A percentile compares a stretch with the other conserved stretches of the same genome.
Evolutionary conservation across 2,113 vertebrate species (phyloP).

Genomic region (Dolichotis patagonum): DNA sequence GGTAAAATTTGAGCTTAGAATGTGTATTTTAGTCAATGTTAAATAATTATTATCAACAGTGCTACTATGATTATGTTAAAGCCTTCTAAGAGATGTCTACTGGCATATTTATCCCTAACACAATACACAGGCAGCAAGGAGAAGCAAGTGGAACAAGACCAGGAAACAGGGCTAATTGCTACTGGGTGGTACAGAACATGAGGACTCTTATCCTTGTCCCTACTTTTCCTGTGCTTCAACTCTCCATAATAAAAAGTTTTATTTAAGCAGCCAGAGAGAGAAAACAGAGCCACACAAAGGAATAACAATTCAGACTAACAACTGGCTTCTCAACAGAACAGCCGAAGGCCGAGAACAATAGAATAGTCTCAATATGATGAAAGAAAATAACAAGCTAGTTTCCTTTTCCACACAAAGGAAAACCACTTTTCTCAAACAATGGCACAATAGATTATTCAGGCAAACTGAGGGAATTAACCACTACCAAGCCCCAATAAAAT

Average conservation of each 20-base stretch:
- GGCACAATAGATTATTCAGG: background rate
- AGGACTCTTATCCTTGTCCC: background rate
- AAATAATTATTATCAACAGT: background rate
- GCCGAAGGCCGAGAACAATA: background rate
- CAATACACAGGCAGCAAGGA: background rate
- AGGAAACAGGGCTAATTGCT: too few relatives aligned
- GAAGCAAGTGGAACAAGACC: background rate
- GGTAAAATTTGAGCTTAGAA: background rate
- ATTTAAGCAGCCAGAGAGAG: background rate
- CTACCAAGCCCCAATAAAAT: background rate
- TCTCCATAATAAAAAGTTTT: background rate
- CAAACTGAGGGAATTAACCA: background rate
- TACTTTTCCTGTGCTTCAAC: background rate
- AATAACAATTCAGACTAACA: background rate
- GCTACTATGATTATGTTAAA: background rate
- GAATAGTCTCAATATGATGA: background rate
- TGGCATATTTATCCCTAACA: background rate
- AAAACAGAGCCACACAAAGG: background rate
- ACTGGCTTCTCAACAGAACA: background rate
- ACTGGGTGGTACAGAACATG: fast-evolving
- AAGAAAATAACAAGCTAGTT: background rate
- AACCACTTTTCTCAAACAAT: background rate
- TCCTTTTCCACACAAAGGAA: background rate
- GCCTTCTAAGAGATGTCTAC: background rate
- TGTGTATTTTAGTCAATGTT: too few relatives aligned